phyloP scores from a whole-genome alignment of 2,797 vertebrate genomes.

The Dromococcyx pavoninus region DNA sequence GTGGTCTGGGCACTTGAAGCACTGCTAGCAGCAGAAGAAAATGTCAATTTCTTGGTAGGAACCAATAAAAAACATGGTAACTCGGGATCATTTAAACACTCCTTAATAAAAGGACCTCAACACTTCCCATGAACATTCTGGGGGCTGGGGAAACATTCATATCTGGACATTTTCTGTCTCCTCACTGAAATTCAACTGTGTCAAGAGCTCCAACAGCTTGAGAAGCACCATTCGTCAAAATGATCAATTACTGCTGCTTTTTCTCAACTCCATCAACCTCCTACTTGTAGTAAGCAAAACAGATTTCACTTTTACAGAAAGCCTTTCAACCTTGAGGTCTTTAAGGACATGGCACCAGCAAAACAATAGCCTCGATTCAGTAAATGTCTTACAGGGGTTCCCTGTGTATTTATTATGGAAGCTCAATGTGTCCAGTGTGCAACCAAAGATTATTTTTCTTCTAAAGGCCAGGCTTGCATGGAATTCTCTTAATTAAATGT shows the following conservation, averaged over 20 bases:
- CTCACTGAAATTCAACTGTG: not conserved
- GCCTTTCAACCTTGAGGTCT: not conserved
- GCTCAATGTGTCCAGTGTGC: not conserved
- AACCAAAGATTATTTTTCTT: slow-evolving; percentile 36
- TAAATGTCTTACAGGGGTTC: not conserved
- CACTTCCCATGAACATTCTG: not conserved
- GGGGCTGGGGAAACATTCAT: not conserved
- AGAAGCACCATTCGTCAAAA: not conserved
- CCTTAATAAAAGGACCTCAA: not conserved
- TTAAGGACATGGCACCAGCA: not conserved
- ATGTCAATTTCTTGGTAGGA: not conserved
- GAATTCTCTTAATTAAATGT: slow-evolving; percentile 45
- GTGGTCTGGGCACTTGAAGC: not conserved
- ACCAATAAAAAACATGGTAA: not conserved
- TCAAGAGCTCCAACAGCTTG: not conserved
- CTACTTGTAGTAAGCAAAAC: not conserved
- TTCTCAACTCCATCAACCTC: not conserved
- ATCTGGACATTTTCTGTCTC: not conserved
- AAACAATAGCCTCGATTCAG: slow-evolving; percentile 12
- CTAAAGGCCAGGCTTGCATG: slow-evolving; percentile 1
- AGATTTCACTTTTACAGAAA: not conserved
- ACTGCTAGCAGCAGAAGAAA: not conserved
- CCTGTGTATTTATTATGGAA: not conserved
- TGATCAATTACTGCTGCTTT: not conserved
- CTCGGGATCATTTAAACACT: not conserved